These are phyloP conservation scores for Mylabris phalerata DNA, from an alignment of 1,140 invertebrate genomes.

Conservation along the genomic window DNA sequence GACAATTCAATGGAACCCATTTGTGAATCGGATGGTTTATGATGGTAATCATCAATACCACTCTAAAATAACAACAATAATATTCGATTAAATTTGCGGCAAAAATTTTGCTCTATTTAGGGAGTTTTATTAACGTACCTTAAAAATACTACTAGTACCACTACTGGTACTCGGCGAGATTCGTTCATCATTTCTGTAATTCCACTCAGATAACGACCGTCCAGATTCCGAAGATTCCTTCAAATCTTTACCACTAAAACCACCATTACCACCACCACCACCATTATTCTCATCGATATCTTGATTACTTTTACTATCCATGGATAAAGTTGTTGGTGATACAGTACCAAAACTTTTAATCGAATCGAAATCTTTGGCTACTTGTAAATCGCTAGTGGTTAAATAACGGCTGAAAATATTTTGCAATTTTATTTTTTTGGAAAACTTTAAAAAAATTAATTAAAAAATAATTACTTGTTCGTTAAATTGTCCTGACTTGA, in stretches of 20 bases:
- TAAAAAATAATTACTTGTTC: neutral
- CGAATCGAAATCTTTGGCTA: constrained; percentile 33
- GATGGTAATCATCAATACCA: constrained; percentile 15
- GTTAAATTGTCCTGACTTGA: neutral
- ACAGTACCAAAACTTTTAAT: constrained; percentile 20
- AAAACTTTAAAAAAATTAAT: neutral
- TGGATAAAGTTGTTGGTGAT: no score
- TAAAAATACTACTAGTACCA: constrained; percentile 27
- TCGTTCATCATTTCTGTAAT: constrained; percentile 35
- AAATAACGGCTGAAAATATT: constrained; percentile 29
- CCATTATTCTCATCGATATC: constrained; percentile 20
- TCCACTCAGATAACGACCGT: constrained; percentile 34
- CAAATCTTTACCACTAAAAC: no score
- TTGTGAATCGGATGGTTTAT: constrained; percentile 39
- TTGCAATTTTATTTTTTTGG: neutral
- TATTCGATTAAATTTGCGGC: no score
- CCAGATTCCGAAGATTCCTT: no score
- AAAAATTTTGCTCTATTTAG: constrained; percentile 38
- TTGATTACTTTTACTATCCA: no score
- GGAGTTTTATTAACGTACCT: constrained; percentile 19
- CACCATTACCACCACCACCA: constrained; percentile 6
- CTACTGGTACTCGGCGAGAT: constrained; percentile 37
- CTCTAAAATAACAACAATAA: constrained; percentile 20
- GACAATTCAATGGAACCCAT: constrained; percentile 68
- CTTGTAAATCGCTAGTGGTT: constrained; percentile 37